Conservation (phyloP, 2,113 vertebrate species). For the Rhabdornis inornatus region DNA sequence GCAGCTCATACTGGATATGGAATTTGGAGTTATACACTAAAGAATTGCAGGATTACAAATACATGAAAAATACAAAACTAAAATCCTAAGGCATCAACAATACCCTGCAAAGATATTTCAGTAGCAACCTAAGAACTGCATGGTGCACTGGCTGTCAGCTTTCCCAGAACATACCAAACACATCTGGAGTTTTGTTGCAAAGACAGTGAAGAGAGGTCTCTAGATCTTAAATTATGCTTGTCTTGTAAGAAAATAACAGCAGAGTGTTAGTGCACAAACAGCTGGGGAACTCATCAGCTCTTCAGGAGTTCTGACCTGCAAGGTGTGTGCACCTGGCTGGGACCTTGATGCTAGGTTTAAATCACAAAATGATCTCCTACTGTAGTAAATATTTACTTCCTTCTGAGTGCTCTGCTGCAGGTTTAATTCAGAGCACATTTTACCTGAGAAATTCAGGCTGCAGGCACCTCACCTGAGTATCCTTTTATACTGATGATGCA, state of each 20-base stretch:
- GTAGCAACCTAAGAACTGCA: not conserved
- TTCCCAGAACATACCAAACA: not conserved
- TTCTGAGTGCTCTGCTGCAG: not conserved
- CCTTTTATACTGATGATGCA: not conserved
- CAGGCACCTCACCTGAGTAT: not conserved
- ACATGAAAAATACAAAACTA: accelerated
- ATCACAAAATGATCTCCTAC: not conserved
- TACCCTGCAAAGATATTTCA: not conserved
- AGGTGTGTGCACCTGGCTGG: not conserved
- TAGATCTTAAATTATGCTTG: not conserved
- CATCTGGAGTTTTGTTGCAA: not conserved
- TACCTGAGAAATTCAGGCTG: not conserved
- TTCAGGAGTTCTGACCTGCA: not conserved
- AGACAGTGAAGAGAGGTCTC: not conserved
- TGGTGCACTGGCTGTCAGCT: not conserved
- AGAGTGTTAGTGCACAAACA: not conserved
- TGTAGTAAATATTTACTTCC: not conserved
- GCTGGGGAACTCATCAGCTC: not conserved
- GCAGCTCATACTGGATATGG: not conserved
- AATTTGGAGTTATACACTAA: not conserved
- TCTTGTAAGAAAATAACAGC: not conserved
- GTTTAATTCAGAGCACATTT: not conserved
- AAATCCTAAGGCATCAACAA: not conserved
- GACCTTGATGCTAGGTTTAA: not conserved
- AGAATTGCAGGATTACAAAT: not conserved